Evolutionary conservation across 2,113 vertebrate genomes (phyloP).

Genomic region (Xiphias gladius): DNA sequence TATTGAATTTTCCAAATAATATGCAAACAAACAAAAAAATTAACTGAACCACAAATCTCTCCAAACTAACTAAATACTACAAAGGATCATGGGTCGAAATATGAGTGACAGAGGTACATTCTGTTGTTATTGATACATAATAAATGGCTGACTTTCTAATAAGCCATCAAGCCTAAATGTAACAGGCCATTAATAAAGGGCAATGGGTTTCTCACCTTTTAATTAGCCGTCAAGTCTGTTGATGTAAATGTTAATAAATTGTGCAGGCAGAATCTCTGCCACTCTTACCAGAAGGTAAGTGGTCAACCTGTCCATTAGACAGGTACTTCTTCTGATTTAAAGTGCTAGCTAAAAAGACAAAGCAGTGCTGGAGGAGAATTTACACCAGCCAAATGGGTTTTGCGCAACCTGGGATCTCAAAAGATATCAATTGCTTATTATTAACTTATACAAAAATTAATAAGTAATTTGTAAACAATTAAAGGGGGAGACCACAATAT

Average conservation of each 20-base stretch:
- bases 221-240: slow-evolving; percentile 21
- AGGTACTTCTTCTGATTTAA: background rate
- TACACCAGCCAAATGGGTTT: background rate
- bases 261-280: background rate
- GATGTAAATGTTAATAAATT: slow-evolving; percentile 28
- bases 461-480: background rate
- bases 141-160: slow-evolving; percentile 15
- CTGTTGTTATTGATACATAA: slow-evolving; percentile 32
- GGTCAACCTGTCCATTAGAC: background rate
- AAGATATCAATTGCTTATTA: background rate
- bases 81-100: background rate
- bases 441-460: background rate
- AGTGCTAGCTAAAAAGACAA: background rate
- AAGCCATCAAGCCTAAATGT: slow-evolving; percentile 12
- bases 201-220: slow-evolving; percentile 40
- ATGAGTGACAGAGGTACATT: background rate
- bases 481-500: background rate
- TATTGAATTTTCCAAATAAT: background rate
- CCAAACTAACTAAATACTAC: background rate
- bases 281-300: slow-evolving; percentile 5
- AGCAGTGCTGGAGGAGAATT: background rate
- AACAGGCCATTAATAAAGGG: slow-evolving; percentile 33
- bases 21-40: background rate
- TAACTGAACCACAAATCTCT: background rate
- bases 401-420: background rate